Conservation (phyloP, 1,140 invertebrate species). For the Dolichoris vasculosae region DNA sequence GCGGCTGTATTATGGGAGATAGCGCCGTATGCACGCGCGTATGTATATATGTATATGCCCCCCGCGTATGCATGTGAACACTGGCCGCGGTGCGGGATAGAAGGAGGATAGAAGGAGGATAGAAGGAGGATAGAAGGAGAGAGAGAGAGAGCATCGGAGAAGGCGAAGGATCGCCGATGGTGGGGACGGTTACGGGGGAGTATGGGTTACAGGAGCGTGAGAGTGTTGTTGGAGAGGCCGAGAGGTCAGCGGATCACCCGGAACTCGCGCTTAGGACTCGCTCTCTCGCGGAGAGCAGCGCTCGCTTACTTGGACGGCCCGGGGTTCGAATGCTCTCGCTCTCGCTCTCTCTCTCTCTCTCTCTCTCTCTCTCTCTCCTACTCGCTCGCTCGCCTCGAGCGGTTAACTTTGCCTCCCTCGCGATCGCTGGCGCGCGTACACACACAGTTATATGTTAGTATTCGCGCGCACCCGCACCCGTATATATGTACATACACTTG, state of each 20-base stretch:
- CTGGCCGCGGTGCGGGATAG: not conserved
- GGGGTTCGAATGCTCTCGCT: constrained; percentile 59
- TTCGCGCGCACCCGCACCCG: not conserved
- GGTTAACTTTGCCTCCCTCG: constrained; percentile 50
- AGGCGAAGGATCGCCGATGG: constrained; percentile 43
- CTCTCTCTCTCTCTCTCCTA: not conserved
- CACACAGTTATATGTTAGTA: not conserved
- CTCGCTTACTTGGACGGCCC: constrained; percentile 18
- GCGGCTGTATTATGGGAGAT: constrained; percentile 61
- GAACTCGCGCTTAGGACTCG: constrained; percentile 75
- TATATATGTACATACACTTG: not conserved
- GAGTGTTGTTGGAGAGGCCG: constrained; percentile 75
- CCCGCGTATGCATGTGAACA: constrained; percentile 36
- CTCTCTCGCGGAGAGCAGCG: constrained; percentile 45
- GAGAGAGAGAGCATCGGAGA: constrained; percentile 57
- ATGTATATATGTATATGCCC: constrained; percentile 31
- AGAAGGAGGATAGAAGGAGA: constrained; percentile 46
- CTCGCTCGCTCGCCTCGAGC: constrained; percentile 23
- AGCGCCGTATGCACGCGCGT: constrained; percentile 49
- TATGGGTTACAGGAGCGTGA: constrained; percentile 76
- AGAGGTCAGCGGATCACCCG: constrained; percentile 76
- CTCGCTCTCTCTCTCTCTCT: constrained; percentile 19
- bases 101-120: constrained; percentile 27
- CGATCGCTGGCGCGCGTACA: constrained; percentile 16
- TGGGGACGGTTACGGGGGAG: constrained; percentile 64